Conservation (phyloP, 2,888 invertebrate species). For the Alloplasta piceator region DNA sequence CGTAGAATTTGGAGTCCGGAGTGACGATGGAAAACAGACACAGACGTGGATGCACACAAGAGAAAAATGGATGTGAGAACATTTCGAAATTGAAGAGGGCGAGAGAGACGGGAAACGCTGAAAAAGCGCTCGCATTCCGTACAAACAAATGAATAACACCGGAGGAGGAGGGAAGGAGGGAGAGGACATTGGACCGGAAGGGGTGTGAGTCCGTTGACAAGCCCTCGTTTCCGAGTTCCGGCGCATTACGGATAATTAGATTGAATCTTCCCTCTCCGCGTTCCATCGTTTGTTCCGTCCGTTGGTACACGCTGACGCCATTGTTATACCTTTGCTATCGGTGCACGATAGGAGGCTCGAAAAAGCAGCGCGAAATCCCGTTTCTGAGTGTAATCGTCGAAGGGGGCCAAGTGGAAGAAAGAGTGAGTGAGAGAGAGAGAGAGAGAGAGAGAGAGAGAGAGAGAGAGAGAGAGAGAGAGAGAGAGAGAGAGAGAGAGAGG, state of each 20-base stretch:
- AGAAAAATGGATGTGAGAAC: conserved; percentile 51
- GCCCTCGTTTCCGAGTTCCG: conserved; percentile 76
- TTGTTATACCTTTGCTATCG: conserved; percentile 9
- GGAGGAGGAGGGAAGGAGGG: neutral
- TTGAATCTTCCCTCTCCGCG: conserved; percentile 70
- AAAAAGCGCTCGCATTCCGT: conserved; percentile 70
- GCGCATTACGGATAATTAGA: conserved; percentile 80
- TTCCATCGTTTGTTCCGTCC: conserved; percentile 57
- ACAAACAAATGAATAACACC: conserved; percentile 78
- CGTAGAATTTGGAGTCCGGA: no score
- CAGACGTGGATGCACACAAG: conserved; percentile 19
- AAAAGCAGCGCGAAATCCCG: conserved; percentile 34
- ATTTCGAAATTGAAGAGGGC: conserved; percentile 33
- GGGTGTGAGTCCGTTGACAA: conserved; percentile 73
- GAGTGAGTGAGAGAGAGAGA: neutral
- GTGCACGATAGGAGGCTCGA: conserved; percentile 2
- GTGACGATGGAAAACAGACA: conserved; percentile 34
- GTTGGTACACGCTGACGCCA: conserved; percentile 27
- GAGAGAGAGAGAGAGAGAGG: no score
- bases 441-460: neutral
- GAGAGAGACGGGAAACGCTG: conserved; percentile 54
- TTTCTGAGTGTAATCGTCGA: neutral
- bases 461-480: neutral
- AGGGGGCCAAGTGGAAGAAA: neutral
- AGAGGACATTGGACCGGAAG: conserved; percentile 66